Conservation (phyloP, 2,888 invertebrate genomes). For the Pilophorus perplexus region DNA sequence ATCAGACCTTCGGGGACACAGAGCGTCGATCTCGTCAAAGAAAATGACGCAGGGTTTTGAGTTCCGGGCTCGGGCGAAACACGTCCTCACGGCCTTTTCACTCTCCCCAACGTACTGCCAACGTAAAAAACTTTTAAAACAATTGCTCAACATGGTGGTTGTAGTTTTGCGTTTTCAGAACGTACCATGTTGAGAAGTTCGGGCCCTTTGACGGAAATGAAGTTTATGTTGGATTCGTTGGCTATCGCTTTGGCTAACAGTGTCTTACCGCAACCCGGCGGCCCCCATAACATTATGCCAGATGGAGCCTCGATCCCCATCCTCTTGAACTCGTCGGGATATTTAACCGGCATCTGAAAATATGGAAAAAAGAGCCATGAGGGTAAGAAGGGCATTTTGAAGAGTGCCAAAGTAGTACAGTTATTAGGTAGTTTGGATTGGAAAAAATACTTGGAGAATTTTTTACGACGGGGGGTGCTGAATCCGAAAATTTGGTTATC, state of each 20-base stretch:
- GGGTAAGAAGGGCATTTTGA: no score
- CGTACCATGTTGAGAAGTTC: conserved; percentile 94
- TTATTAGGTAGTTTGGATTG: no score
- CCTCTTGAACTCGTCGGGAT: conserved; percentile 73
- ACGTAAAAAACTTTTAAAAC: neutral
- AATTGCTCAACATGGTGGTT: neutral
- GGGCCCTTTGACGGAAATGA: conserved; percentile 98
- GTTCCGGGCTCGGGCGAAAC: conserved; percentile 90
- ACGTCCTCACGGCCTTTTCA: conserved; percentile 92
- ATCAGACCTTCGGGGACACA: conserved; percentile 85
- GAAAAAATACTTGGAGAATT: no score
- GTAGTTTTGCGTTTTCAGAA: neutral
- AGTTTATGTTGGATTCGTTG: conserved; percentile 97
- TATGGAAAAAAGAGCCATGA: no score
- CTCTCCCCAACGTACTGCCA: conserved; percentile 94
- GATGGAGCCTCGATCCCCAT: conserved; percentile 79
- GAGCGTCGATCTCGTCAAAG: conserved; percentile 96
- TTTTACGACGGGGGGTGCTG: no score
- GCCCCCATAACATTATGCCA: conserved; percentile 92
- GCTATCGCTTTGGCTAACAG: conserved; percentile 96
- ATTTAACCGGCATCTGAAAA: conserved; percentile 80
- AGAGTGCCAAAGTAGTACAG: no score
- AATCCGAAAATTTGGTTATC: no score
- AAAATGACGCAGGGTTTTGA: conserved; percentile 98
- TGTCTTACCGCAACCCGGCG: conserved; percentile 96